These are phyloP conservation scores for Mormyrus proboscirostris DNA, from an alignment of 2,797 vertebrate species.

Conservation along the genomic window DNA sequence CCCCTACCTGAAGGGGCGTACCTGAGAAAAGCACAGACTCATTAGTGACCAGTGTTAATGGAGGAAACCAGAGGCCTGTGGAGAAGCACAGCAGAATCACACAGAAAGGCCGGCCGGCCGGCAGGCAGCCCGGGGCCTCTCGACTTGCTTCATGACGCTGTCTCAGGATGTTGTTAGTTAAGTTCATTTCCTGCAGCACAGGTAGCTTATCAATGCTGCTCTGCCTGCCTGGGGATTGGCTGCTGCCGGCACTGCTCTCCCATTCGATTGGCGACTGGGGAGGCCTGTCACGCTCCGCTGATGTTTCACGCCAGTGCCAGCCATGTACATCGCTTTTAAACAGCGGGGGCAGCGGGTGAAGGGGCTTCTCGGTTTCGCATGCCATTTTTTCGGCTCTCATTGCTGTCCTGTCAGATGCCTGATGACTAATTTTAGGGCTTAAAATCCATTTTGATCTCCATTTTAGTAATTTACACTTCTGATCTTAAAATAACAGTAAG, in stretches of 20 bases:
- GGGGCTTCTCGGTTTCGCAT: neutral
- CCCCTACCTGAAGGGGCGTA: neutral
- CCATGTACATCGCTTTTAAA: neutral
- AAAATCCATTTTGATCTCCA: neutral
- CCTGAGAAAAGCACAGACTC: neutral
- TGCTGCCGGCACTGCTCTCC: neutral
- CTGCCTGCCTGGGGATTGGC: neutral
- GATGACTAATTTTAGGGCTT: neutral
- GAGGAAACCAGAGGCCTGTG: neutral
- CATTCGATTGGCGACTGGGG: neutral
- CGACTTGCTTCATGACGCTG: neutral
- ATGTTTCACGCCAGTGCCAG: neutral
- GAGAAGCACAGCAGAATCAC: neutral
- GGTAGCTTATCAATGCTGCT: neutral
- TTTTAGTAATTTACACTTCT: neutral
- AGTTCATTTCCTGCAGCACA: neutral
- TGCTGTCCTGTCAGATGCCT: neutral
- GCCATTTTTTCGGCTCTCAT: neutral
- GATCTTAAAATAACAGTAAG: neutral
- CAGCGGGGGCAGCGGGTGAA: neutral
- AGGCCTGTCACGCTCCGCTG: neutral
- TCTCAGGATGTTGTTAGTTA: neutral
- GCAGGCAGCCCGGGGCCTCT: neutral
- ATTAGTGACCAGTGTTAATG: neutral
- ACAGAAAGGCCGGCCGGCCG: neutral